Conservation (phyloP, 2,888 invertebrate species). For the Tetranychus truncatus region DNA sequence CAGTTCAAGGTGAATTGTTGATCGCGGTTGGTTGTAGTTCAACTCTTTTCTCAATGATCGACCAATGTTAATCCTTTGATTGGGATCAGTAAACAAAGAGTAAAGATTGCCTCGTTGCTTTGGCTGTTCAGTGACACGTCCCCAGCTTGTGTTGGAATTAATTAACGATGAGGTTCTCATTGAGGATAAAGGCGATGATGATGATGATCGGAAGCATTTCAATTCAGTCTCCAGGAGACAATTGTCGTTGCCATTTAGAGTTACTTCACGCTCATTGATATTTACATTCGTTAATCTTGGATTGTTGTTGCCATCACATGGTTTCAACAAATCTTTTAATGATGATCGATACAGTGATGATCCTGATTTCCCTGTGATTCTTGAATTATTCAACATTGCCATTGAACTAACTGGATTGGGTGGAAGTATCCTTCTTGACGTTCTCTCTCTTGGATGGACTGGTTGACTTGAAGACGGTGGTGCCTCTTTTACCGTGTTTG, state of each 20-base stretch:
- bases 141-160: background rate
- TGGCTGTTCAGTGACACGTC: constrained; percentile 17
- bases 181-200: background rate
- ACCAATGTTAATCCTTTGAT: constrained; percentile 29
- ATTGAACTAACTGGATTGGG: background rate
- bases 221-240: background rate
- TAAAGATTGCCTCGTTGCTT: constrained; percentile 30
- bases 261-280: too few species aligned
- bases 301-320: background rate
- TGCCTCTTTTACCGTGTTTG: background rate
- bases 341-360: background rate
- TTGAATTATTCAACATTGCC: background rate
- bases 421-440: background rate
- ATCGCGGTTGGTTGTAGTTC: background rate
- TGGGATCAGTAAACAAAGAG: constrained; percentile 29
- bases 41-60: constrained; percentile 25
- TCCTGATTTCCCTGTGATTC: background rate
- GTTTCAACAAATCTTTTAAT: constrained; percentile 14
- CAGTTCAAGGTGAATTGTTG: background rate
- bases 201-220: background rate
- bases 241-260: too few species aligned
- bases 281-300: too few species aligned
- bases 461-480: background rate
- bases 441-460: background rate
- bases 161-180: background rate